Evolutionary conservation across 2,888 invertebrate species (phyloP).

Genomic region (Morpho achilles): DNA sequence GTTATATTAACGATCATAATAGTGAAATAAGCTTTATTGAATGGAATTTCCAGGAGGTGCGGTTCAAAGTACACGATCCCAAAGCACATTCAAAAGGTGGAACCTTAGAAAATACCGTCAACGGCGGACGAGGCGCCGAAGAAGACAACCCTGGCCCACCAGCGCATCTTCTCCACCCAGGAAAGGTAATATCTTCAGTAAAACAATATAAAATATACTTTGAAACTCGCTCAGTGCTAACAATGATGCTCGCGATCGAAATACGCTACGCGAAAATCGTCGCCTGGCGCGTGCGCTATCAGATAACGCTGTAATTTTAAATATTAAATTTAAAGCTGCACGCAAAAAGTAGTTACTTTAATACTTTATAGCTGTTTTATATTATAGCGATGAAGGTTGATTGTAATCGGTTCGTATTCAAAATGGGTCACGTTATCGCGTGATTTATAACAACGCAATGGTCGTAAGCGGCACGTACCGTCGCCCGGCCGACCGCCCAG

Average conservation of each 20-base stretch:
- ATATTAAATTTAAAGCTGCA: slow-evolving; percentile 11
- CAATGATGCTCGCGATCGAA: slow-evolving; percentile 16
- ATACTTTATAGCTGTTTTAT: slow-evolving; percentile 3
- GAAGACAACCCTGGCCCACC: slow-evolving; percentile 83
- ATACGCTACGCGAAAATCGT: slow-evolving; percentile 19
- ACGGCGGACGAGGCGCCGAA: slow-evolving; percentile 85
- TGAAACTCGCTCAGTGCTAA: slow-evolving; percentile 1
- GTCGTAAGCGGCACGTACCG: neutral
- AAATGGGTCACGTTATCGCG: slow-evolving; percentile 16
- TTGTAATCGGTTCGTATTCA: slow-evolving; percentile 9
- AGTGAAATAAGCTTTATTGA: too few species aligned
- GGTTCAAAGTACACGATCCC: slow-evolving; percentile 96
- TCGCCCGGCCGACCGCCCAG: too few species aligned
- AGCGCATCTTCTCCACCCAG: slow-evolving; percentile 90
- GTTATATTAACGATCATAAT: too few species aligned
- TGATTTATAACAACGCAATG: slow-evolving; percentile 11
- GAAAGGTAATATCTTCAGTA: slow-evolving; percentile 79
- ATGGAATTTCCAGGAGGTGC: slow-evolving; percentile 88
- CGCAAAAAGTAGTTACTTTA: slow-evolving; percentile 5
- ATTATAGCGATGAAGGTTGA: slow-evolving; percentile 8
- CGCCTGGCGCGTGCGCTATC: slow-evolving; percentile 8
- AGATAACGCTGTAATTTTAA: slow-evolving; percentile 6
- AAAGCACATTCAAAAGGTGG: slow-evolving; percentile 96
- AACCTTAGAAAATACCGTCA: slow-evolving; percentile 93
- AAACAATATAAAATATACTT: neutral